phyloP scores from a whole-genome alignment of 2,113 vertebrate genomes.

The Coregonus clupeaformis region DNA sequence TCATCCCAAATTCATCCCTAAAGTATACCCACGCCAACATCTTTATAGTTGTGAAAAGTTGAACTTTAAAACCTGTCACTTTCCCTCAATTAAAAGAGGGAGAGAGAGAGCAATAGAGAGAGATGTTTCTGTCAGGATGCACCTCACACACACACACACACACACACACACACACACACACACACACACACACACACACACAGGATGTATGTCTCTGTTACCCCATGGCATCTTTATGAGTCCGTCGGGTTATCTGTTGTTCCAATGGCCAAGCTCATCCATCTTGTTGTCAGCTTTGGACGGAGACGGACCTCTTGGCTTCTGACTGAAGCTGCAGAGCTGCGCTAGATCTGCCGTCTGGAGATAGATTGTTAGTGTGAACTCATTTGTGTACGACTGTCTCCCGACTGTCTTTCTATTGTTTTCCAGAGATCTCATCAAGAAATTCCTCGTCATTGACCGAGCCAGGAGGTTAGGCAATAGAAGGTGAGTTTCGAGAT shows the following conservation, averaged over 20 bases:
- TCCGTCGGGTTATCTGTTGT: neutral
- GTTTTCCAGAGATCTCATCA: slow-evolving; percentile 87
- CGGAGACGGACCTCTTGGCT: too few species aligned
- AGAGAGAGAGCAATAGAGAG: neutral
- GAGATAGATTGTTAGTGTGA: neutral
- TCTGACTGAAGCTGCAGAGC: too few species aligned
- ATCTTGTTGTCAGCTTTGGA: slow-evolving; percentile 27
- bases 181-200: neutral
- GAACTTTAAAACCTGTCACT: neutral
- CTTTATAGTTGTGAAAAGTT: neutral
- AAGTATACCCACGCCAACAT: neutral
- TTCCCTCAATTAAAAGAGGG: neutral
- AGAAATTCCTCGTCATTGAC: slow-evolving; percentile 93
- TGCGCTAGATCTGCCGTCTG: neutral
- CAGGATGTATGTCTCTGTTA: neutral
- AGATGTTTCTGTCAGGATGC: neutral
- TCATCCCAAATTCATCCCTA: neutral
- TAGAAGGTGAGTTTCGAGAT: slow-evolving; percentile 83
- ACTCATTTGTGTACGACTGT: neutral
- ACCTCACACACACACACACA: too few species aligned
- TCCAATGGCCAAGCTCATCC: neutral
- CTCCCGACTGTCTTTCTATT: slow-evolving; percentile 7
- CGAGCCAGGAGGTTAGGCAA: slow-evolving; percentile 88
- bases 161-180: neutral
- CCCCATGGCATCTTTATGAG: neutral